Conservation (phyloP, 2,797 vertebrate genomes). For the Eulemur rubriventer region DNA sequence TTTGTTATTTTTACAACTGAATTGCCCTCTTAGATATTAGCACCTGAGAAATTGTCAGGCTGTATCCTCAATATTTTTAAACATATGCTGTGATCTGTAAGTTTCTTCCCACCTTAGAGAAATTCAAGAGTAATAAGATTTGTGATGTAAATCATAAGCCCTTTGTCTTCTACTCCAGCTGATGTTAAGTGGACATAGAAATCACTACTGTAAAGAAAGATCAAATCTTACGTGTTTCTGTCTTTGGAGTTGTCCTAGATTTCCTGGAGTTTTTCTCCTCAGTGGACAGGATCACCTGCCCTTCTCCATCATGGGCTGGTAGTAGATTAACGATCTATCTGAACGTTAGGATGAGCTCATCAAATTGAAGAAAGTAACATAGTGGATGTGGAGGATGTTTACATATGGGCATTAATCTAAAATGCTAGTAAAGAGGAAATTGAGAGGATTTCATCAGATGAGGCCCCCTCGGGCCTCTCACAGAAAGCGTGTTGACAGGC, state of each 20-base stretch:
- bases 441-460: neutral
- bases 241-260: neutral
- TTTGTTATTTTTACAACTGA: neutral
- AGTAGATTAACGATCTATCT: neutral
- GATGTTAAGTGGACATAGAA: neutral
- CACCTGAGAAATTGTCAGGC: neutral
- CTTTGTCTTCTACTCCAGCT: neutral
- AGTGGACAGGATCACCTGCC: neutral
- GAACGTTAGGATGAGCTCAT: neutral
- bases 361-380: neutral
- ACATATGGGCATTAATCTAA: neutral
- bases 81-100: neutral
- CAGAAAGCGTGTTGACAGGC: accelerated
- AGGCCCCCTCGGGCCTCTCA: neutral
- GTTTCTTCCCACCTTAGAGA: neutral
- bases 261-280: neutral
- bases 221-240: neutral
- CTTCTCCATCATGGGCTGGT: neutral
- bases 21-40: neutral
- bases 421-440: neutral
- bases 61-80: neutral
- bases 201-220: neutral
- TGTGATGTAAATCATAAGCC: neutral
- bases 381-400: neutral
- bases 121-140: neutral